Conservation (phyloP, 2,797 vertebrate genomes). For the Falco cherrug region DNA sequence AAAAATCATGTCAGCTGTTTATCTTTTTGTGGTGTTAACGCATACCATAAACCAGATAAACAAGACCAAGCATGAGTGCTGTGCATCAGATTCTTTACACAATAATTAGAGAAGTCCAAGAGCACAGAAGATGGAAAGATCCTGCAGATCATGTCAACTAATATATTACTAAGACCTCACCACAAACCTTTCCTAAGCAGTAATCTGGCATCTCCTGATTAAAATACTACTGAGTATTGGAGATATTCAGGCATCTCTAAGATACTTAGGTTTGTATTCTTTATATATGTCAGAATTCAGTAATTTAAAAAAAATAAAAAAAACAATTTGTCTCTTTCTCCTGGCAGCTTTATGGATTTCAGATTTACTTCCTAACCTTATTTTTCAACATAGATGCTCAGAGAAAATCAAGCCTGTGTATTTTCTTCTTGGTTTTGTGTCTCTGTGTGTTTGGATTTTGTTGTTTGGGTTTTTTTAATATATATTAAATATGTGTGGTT, state of each 20-base stretch:
- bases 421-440: not conserved
- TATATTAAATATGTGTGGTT: not conserved
- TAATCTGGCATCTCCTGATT: not conserved
- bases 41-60: accelerated
- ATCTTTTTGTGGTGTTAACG: not conserved
- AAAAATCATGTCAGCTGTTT: not conserved
- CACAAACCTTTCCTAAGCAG: not conserved
- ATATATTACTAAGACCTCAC: not conserved
- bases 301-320: not conserved
- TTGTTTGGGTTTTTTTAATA: too few species aligned
- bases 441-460: too few species aligned
- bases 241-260: not conserved
- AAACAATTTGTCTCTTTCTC: not conserved
- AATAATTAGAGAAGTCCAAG: not conserved
- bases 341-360: not conserved
- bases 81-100: not conserved
- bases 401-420: not conserved
- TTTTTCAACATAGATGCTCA: not conserved
- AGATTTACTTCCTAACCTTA: not conserved
- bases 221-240: not conserved
- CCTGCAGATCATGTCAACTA: not conserved
- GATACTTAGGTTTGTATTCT: not conserved
- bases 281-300: not conserved
- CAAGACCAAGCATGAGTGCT: not conserved
- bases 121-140: not conserved